A percentile compares a stretch with the other conserved stretches of the same genome.
phyloP scores from a whole-genome alignment of 1,140 invertebrate genomes.

The Phocides pigmalion region DNA sequence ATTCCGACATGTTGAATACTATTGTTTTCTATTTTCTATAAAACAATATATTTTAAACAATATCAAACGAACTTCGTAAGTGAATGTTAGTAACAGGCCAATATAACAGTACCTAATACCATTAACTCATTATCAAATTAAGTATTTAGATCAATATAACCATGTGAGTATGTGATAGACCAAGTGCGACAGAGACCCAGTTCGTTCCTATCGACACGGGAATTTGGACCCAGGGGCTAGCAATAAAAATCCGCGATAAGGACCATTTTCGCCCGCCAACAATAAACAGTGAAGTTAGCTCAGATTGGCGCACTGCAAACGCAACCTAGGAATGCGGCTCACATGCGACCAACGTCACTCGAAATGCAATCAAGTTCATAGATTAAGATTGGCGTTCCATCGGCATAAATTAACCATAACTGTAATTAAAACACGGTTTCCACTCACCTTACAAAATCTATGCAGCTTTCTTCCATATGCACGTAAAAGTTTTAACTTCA shows the following conservation, averaged over 20 bases:
- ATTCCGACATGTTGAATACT: too few species aligned
- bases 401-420: conserved; percentile 55
- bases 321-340: conserved; percentile 66
- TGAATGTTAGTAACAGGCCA: too few species aligned
- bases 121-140: too few species aligned
- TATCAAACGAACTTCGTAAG: too few species aligned
- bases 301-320: conserved; percentile 55
- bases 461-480: conserved; percentile 68
- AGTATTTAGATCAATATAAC: too few species aligned
- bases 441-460: conserved; percentile 60
- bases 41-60: too few species aligned
- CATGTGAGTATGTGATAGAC: too few species aligned
- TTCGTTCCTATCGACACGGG: conserved; percentile 50
- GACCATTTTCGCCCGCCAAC: conserved; percentile 43
- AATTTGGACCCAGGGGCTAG: conserved; percentile 9
- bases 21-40: too few species aligned
- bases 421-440: too few species aligned
- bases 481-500: conserved; percentile 32
- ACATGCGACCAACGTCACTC: conserved; percentile 57
- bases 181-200: conserved; percentile 38
- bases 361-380: conserved; percentile 79
- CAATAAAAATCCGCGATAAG: conserved; percentile 46
- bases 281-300: conserved; percentile 46
- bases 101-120: too few species aligned
- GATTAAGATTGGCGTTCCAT: conserved; percentile 77